Conservation (phyloP, 2,888 invertebrate genomes). For the Steinernema scapterisci region DNA sequence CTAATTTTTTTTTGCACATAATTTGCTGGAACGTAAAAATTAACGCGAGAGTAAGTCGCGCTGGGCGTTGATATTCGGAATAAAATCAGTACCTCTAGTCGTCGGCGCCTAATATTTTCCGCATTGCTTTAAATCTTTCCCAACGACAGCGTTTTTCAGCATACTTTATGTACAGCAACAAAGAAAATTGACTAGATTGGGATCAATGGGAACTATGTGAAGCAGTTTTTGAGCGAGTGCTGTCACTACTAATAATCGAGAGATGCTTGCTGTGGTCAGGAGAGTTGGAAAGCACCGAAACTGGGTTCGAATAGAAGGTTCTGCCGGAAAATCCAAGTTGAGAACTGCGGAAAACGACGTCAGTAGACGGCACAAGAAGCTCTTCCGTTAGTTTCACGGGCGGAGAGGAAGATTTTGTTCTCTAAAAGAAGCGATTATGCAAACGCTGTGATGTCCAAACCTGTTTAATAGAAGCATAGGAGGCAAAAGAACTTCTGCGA, state of each 20-base stretch:
- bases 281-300: neutral
- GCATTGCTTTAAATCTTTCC: no score
- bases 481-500: conserved; percentile 17
- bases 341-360: neutral
- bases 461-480: conserved; percentile 19
- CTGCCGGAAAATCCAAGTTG: neutral
- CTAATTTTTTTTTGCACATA: no score
- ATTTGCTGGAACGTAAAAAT: no score
- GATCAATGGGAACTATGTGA: neutral
- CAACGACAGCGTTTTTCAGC: no score
- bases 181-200: conserved; percentile 3
- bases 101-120: no score
- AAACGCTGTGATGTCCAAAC: neutral
- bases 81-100: no score
- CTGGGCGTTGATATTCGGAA: no score
- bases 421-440: no score
- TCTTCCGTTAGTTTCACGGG: neutral
- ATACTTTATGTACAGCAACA: neutral
- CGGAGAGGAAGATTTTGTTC: neutral
- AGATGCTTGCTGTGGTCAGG: neutral
- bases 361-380: neutral
- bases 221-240: neutral
- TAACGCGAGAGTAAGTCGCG: no score
- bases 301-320: conserved; percentile 1
- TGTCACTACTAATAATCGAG: conserved; percentile 1